phyloP scores from a whole-genome alignment of 2,797 vertebrate species.

The Argya squamiceps region DNA sequence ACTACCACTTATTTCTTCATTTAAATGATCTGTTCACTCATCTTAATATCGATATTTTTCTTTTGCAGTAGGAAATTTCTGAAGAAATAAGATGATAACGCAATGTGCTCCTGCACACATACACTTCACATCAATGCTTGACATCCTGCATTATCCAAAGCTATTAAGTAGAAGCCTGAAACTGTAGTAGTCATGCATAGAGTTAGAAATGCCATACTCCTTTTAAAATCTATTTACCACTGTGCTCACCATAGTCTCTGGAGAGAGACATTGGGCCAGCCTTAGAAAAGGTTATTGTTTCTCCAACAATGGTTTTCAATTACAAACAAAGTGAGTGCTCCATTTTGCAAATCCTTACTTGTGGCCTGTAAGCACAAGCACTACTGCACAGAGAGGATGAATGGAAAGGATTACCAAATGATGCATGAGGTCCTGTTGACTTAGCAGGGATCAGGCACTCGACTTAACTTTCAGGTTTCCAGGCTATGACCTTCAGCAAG shows the following conservation, averaged over 20 bases:
- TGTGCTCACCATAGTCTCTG: neutral
- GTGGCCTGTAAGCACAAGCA: neutral
- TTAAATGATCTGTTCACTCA: neutral
- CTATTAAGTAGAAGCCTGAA: conserved; percentile 30
- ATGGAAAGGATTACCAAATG: neutral
- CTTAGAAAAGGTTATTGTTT: conserved; percentile 22
- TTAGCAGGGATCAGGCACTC: neutral
- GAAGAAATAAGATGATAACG: neutral
- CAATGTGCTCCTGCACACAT: neutral
- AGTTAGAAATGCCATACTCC: conserved; percentile 15
- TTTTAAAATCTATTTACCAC: conserved; percentile 56
- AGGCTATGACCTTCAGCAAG: neutral
- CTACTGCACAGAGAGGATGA: neutral
- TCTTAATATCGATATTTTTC: neutral
- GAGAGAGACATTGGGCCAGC: conserved; percentile 27
- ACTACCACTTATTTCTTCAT: neutral
- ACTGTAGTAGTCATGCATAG: conserved; percentile 42
- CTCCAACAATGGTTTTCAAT: conserved; percentile 36
- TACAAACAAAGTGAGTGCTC: neutral
- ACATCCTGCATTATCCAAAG: neutral
- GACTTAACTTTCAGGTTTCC: neutral
- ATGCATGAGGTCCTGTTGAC: accelerated
- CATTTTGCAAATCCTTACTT: neutral
- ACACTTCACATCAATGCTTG: neutral
- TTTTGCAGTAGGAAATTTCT: neutral